Evolutionary conservation across 2,113 vertebrate genomes (phyloP), one percentile per base, ranked within the genome.

Genomic region (Carollia perspicillata): DNA sequence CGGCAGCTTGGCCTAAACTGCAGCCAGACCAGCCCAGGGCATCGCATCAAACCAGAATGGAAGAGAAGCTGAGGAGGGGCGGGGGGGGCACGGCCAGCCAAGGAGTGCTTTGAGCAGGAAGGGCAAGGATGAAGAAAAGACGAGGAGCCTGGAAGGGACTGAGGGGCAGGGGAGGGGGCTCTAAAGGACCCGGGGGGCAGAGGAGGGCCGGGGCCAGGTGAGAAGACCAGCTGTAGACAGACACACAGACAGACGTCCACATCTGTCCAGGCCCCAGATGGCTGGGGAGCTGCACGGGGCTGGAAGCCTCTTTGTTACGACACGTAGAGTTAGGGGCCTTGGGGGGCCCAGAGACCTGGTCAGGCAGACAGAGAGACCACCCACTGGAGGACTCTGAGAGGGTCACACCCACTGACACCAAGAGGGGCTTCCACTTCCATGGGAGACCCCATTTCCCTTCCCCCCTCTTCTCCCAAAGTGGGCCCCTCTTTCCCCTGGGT

Each of bases 21-120:
- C 47, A 74, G 81, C n/a, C 28, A 90, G 51, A 60, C 17, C 23
- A 49, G 2, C 49, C 66, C 63, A 20, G 35, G 58, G 28, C 0
- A 1, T 40, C 79, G 17, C 84, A 44, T 30, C 26, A 16, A 10
- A 14, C 28, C 30, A 22, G 74, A 44, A 53, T 65, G 35, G 68
- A 65, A 28, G 18, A 22, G 28, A 44, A 5, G 28, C 37, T 89
- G 1, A 10, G 8, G 16, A 1, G 8, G 12, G 33, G 35, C 44
- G 47, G 1, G 17, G 8, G 14, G 0, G 5, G 0, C 30, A 2
- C 0, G 10, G n/a, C 12, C 18, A 17, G 35, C 42, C 33, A 68
- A 40, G 18, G 10, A 65, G 35, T n/a, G 69, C n/a, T 80, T 16
- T 65, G 16, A 60, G 28, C 13, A 60, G 44, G 9, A 60, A 74